These are phyloP conservation scores for Silurus lanzhouensis DNA, from an alignment of 2,797 vertebrate genomes.

Conservation along the genomic window DNA sequence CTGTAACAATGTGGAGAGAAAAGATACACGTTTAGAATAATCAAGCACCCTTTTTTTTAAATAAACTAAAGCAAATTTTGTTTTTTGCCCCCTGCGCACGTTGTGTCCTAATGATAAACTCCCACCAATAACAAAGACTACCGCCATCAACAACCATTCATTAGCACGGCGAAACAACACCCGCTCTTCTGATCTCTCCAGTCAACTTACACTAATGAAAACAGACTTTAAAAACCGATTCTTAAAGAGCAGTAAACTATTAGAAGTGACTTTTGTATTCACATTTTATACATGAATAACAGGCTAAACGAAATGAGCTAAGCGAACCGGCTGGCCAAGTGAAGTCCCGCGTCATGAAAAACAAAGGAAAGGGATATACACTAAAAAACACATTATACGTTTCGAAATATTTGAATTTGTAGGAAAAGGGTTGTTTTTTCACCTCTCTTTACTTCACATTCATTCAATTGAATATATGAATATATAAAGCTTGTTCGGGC, in stretches of 20 bases:
- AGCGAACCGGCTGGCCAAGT: not conserved
- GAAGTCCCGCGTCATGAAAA: not conserved
- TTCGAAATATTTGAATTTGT: not conserved
- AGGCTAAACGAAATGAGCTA: not conserved
- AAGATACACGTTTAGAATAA: constrained; percentile 2
- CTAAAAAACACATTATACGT: not conserved
- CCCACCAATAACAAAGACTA: not conserved
- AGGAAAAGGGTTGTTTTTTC: not conserved
- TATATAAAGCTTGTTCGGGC: not conserved
- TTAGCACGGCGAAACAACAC: not conserved
- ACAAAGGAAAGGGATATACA: not conserved
- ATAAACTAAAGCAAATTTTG: too few species aligned
- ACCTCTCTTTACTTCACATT: not conserved
- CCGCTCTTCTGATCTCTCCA: not conserved
- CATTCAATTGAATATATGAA: not conserved
- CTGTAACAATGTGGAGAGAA: constrained; percentile 9
- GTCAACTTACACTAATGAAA: not conserved
- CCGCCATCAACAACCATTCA: not conserved
- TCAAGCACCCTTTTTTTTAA: not conserved
- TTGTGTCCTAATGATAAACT: not conserved
- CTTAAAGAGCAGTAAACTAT: not conserved
- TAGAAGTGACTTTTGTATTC: not conserved
- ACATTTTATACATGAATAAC: not conserved
- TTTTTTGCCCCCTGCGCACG: not conserved
- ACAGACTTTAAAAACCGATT: too few species aligned